These are phyloP conservation scores for Achlya flavicornis DNA, from an alignment of 2,888 invertebrate species.

Conservation along the genomic window DNA sequence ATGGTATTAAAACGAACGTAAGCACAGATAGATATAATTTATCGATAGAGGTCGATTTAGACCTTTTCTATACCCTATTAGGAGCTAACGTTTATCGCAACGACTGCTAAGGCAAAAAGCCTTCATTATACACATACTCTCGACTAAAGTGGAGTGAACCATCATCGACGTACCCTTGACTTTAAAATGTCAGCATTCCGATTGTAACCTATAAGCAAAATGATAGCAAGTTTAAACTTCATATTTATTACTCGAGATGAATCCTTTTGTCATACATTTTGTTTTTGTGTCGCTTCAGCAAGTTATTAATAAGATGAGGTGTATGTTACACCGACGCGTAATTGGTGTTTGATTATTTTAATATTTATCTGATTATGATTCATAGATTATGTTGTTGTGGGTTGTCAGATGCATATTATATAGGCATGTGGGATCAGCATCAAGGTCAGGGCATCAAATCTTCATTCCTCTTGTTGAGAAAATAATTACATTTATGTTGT, in stretches of 20 bases:
- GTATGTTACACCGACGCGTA: not conserved
- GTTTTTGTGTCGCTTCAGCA: not conserved
- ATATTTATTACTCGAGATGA: not conserved
- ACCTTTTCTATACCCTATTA: not conserved
- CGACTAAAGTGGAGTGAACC: not conserved
- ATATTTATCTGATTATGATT: not conserved
- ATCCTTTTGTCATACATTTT: not conserved
- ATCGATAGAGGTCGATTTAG: not conserved
- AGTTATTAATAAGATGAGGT: not conserved
- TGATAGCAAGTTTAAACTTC: not conserved
- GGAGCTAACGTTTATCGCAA: not conserved
- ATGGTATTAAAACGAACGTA: too few relatives aligned
- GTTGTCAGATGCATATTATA: not conserved
- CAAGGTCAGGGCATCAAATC: not conserved
- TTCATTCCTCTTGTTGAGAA: not conserved
- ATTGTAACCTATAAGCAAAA: slow-evolving; percentile 21
- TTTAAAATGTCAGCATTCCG: slow-evolving; percentile 72
- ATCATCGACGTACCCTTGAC: slow-evolving; percentile 51
- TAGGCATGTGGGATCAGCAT: slow-evolving; percentile 4
- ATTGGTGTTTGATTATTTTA: not conserved
- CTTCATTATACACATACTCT: slow-evolving; percentile 2
- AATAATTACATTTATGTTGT: too few relatives aligned
- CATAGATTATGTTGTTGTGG: not conserved
- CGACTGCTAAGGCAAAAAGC: slow-evolving; percentile 9
- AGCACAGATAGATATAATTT: slow-evolving; percentile 2